A percentile compares a stretch with the other conserved stretches of the same genome.
These are phyloP conservation scores for Riparia riparia DNA, from an alignment of 2,113 vertebrate species.

Conservation along the genomic window DNA sequence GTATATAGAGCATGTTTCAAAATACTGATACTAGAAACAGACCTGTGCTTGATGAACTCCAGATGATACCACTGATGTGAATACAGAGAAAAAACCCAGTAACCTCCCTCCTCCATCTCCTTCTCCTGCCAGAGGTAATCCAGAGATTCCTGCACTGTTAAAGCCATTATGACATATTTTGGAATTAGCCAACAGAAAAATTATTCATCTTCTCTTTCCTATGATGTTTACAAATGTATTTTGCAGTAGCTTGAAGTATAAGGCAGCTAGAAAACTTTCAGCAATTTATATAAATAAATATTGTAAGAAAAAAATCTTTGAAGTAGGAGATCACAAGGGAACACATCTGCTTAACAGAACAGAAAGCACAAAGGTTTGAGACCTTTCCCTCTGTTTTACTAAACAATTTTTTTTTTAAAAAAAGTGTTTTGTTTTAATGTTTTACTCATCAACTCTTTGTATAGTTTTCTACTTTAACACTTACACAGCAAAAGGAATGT, in stretches of 20 bases:
- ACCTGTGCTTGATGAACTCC: conserved; percentile 54
- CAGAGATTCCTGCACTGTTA: conserved; percentile 59
- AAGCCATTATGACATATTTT: conserved; percentile 58
- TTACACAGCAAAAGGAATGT: not conserved
- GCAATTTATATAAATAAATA: conserved; percentile 34
- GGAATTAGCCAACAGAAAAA: conserved; percentile 31
- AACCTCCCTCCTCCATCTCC: not conserved
- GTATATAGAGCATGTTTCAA: conserved; percentile 29
- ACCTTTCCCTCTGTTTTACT: not conserved
- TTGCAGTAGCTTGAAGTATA: conserved; percentile 54
- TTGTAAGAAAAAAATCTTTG: conserved; percentile 44
- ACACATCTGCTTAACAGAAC: conserved; percentile 52
- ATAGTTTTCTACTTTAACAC: not conserved
- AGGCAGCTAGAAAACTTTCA: conserved; percentile 25
- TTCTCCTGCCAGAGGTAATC: conserved; percentile 45
- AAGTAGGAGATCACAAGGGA: conserved; percentile 31
- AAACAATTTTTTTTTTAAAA: not conserved
- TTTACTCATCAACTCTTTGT: not conserved
- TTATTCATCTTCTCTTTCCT: conserved; percentile 58
- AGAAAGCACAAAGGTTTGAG: conserved; percentile 7
- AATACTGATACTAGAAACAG: conserved; percentile 61
- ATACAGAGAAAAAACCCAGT: not conserved
- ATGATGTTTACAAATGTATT: conserved; percentile 57
- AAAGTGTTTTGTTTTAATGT: not conserved
- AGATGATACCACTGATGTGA: conserved; percentile 58